Evolutionary conservation across 2,797 vertebrate species (phyloP).

Genomic region (Tauraco hartlaubi): DNA sequence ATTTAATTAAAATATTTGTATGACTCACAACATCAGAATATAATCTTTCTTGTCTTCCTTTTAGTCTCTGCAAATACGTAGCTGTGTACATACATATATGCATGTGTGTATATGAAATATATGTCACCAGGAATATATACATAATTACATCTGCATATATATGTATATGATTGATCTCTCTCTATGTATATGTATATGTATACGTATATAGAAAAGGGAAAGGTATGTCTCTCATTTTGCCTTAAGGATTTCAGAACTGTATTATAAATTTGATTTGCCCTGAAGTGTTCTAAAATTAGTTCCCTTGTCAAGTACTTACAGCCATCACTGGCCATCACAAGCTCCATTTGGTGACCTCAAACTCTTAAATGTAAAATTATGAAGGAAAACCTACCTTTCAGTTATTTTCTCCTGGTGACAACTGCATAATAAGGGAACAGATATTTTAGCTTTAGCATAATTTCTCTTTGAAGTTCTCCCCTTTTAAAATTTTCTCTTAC

Average conservation of each 20-base stretch:
- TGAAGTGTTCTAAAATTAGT: slow-evolving; percentile 19
- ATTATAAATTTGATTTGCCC: not conserved
- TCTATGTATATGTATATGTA: not conserved
- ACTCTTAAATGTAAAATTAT: slow-evolving; percentile 12
- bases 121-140: not conserved
- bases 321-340: not conserved
- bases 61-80: not conserved
- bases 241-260: not conserved
- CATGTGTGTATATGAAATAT: not conserved
- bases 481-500: slow-evolving; percentile 3
- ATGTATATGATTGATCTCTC: not conserved
- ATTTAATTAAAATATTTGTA: not conserved
- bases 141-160: not conserved
- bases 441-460: slow-evolving; percentile 47
- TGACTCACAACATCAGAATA: not conserved
- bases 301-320: not conserved
- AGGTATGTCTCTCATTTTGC: not conserved
- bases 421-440: slow-evolving; percentile 10
- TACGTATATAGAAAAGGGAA: not conserved
- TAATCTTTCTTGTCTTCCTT: not conserved
- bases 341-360: slow-evolving; percentile 3
- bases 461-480: slow-evolving; percentile 33
- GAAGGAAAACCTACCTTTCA: slow-evolving; percentile 46
- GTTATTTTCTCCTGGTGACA: slow-evolving; percentile 3
- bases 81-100: not conserved